Base-by-base conservation (phyloP, 37 sponge, comb jelly and placozoan genomes). In the Chondrosia reniformis region DNA sequence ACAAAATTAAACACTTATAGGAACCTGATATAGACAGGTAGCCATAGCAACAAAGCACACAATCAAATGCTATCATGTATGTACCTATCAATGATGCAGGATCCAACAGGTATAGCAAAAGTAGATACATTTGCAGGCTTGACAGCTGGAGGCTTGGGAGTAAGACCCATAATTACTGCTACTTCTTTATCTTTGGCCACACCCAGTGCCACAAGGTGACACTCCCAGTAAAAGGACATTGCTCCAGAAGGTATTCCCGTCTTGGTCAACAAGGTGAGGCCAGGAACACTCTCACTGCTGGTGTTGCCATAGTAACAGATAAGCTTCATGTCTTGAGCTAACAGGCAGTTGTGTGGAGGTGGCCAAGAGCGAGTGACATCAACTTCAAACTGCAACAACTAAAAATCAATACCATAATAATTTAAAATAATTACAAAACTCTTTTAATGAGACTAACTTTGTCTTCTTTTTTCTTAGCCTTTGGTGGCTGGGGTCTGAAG, bases 181-280 rank as follows among this genome's bases (percentile, higher is more conserved):
- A 52, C 37, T 27, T 86, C 84, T 43, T 77, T 57, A 22, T 83
- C 78, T 27, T 83, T 40, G 1, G 77, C 34, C 45, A 52, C 55
- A 38, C 86, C 85, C 21, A 84, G 55, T 24, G 87, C 88, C 0
- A 77, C 85, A 12, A 89, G 40, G 19, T 86, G 84, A 37, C 77
- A 78, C 80, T 97, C 98, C 89, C 89, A 97, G 90, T 97, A 97
- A 82, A 94, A 97, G 43, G 94, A 91, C 1, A 90, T 82, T 9
- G 92, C 92, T 80, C 84, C 63, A 30, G 79, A 46, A 44, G 92
- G 92, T 25, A 91, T 81, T 5, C 79, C 41, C 5, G 66, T 46
- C 62, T 80, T 87, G 31, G 92, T 84, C 42, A 83, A 76, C 19
- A 89, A 32, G 56, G 89, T 52, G 45, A 88, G 86, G 9, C 88